phyloP scores from a whole-genome alignment of 2,888 invertebrate genomes.

The Slavum lentiscoides region DNA sequence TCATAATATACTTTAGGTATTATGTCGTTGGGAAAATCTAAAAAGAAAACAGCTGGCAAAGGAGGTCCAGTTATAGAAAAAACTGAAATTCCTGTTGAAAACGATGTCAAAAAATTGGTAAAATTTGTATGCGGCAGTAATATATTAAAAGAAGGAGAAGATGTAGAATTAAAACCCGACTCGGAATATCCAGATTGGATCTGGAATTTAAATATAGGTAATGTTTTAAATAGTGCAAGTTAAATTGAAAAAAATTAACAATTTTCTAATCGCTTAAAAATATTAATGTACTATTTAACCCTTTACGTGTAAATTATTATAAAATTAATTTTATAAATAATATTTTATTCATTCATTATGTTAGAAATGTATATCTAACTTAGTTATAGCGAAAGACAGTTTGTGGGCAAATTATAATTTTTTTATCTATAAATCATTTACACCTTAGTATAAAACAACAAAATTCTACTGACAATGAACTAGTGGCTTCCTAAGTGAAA shows the following conservation, averaged over 20 bases:
- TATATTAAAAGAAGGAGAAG: conserved; percentile 74
- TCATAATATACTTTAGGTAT: conserved; percentile 54
- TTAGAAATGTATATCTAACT: no score
- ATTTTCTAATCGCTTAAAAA: not conserved
- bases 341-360: no score
- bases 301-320: no score
- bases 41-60: conserved; percentile 68
- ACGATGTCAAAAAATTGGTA: conserved; percentile 75
- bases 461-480: no score
- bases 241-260: not conserved
- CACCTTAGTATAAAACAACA: no score
- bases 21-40: conserved; percentile 59
- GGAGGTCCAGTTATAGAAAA: conserved; percentile 70
- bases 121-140: conserved; percentile 85
- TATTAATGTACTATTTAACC: no score
- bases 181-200: conserved; percentile 91
- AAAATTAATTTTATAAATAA: no score
- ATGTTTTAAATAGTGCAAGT: not conserved
- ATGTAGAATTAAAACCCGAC: conserved; percentile 75
- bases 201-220: conserved; percentile 74
- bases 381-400: no score
- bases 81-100: conserved; percentile 79
- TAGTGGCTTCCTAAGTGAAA: no score
- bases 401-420: no score
- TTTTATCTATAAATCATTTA: no score